Conservation (phyloP, 2,797 vertebrate species). For the Amazonetta brasiliensis region DNA sequence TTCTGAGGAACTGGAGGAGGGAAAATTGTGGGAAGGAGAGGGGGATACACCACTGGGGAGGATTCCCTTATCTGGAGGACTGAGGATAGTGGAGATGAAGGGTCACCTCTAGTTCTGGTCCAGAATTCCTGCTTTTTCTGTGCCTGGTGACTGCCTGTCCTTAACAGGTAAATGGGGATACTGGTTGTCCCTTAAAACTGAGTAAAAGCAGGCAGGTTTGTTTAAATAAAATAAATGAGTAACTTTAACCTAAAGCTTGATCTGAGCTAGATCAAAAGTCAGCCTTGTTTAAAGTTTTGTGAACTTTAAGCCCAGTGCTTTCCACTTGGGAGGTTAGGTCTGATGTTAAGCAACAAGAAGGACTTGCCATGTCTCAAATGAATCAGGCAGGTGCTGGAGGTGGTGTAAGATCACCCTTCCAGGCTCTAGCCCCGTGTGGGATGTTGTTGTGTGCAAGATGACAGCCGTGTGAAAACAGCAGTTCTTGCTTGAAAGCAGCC, state of each 20-base stretch:
- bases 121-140: neutral
- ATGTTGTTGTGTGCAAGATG: neutral
- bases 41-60: rapidly evolving
- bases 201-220: neutral
- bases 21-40: neutral
- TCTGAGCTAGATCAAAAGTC: neutral
- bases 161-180: no score
- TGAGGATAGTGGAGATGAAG: neutral
- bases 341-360: neutral
- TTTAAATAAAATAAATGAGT: neutral
- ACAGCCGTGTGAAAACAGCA: neutral
- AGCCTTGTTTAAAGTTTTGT: neutral
- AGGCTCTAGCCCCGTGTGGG: rapidly evolving
- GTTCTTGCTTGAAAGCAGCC: neutral
- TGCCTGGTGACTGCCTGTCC: neutral
- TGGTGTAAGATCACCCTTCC: neutral
- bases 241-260: neutral
- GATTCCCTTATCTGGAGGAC: neutral
- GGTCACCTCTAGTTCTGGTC: neutral
- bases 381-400: neutral
- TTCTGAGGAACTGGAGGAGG: neutral
- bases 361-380: neutral
- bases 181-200: neutral
- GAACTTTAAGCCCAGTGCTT: neutral
- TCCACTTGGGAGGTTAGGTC: neutral